These are phyloP conservation scores for Ypsolopha scabrella DNA, from an alignment of 2,888 invertebrate genomes.

Conservation along the genomic window DNA sequence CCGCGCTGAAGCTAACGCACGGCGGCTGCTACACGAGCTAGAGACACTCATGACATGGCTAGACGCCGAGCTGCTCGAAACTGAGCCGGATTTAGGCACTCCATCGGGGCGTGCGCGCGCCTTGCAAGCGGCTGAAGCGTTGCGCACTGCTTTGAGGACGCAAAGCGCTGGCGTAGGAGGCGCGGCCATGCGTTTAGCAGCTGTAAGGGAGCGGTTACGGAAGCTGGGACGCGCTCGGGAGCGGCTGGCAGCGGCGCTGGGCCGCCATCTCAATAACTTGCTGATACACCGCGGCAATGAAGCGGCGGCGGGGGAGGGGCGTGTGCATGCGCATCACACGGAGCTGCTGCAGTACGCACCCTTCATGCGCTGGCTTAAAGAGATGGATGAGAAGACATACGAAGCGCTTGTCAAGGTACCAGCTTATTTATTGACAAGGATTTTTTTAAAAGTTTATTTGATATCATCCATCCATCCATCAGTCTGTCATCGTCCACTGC, in stretches of 20 bases:
- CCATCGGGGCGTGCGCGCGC: constrained; percentile 40
- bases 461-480: too few relatives aligned
- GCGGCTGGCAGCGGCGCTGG: constrained; percentile 77
- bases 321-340: constrained; percentile 81
- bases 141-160: constrained; percentile 22
- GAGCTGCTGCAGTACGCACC: constrained; percentile 90
- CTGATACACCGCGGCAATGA: constrained; percentile 90
- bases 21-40: constrained; percentile 81
- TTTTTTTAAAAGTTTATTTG: too few relatives aligned
- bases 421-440: too few relatives aligned
- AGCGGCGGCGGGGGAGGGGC: constrained; percentile 31
- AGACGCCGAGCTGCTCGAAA: constrained; percentile 45
- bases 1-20: constrained; percentile 85
- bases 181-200: constrained; percentile 29
- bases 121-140: constrained; percentile 23
- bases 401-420: constrained; percentile 79
- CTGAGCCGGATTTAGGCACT: constrained; percentile 28
- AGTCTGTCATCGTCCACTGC: too few relatives aligned
- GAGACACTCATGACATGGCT: constrained; percentile 65
- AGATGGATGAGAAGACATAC: constrained; percentile 87
- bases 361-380: constrained; percentile 92
- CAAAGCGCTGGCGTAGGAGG: constrained; percentile 12
- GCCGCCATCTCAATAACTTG: constrained; percentile 92
- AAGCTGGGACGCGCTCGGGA: constrained; percentile 38
- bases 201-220: constrained; percentile 40